Conservation (phyloP, 2,888 invertebrate genomes). For the Gasteruption jaculator region DNA sequence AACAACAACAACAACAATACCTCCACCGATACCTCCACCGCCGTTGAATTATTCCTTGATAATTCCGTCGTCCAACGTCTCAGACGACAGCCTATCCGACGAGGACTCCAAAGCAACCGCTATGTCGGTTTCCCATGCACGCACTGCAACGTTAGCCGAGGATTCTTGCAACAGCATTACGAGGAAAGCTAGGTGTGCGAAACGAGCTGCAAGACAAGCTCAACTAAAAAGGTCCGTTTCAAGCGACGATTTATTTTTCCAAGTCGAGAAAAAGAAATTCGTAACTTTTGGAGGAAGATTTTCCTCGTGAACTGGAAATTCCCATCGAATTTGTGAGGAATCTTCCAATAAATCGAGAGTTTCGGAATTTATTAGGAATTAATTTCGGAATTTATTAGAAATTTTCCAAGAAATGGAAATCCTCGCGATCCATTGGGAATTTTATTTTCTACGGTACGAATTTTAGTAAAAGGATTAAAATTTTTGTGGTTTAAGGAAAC, state of each 20-base stretch:
- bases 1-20: too few species aligned
- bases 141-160: constrained; percentile 39
- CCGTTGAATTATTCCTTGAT: not conserved
- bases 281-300: too few species aligned
- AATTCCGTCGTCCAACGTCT: constrained; percentile 6
- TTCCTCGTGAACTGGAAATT: too few species aligned
- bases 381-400: too few species aligned
- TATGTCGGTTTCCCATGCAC: constrained; percentile 47
- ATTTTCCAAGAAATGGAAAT: too few species aligned
- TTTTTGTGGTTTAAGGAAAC: constrained; percentile 1
- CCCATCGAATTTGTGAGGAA: not conserved
- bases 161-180: constrained; percentile 51
- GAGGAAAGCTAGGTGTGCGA: constrained; percentile 54
- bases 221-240: constrained; percentile 62
- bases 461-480: constrained; percentile 1
- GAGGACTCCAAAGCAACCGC: constrained; percentile 53
- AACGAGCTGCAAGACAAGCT: constrained; percentile 60
- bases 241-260: too few species aligned
- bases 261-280: too few species aligned
- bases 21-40: constrained; percentile 63
- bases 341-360: too few species aligned
- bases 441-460: not conserved
- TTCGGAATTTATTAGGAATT: too few species aligned
- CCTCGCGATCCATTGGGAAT: too few species aligned
- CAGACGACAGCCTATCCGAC: constrained; percentile 56